These are phyloP conservation scores for Amazona guildingii DNA, from an alignment of 2,113 vertebrate species.

Conservation along the genomic window DNA sequence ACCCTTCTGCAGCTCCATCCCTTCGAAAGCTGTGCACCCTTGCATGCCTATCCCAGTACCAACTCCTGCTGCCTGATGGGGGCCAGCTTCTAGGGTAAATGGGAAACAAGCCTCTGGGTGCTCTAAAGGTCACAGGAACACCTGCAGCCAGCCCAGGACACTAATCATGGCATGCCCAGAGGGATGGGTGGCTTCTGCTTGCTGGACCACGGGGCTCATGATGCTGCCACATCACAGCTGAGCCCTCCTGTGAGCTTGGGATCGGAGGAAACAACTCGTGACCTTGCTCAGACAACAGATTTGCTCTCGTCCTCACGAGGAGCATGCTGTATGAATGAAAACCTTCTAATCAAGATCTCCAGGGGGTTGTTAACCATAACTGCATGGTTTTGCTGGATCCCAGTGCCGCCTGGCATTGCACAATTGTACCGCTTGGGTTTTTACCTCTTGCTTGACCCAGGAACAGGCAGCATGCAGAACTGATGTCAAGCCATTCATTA, in stretches of 20 bases:
- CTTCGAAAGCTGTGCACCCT: not conserved
- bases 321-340: not conserved
- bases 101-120: not conserved
- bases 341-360: not conserved
- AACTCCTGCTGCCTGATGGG: not conserved
- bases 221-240: not conserved
- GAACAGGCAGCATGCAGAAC: not conserved
- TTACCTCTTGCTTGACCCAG: not conserved
- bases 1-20: not conserved
- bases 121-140: not conserved
- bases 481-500: not conserved
- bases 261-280: not conserved
- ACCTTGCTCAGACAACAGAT: not conserved
- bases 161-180: not conserved
- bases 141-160: not conserved
- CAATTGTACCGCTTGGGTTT: not conserved
- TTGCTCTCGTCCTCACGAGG: not conserved
- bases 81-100: not conserved
- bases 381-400: rapidly evolving
- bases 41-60: not conserved
- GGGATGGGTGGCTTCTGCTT: not conserved
- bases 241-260: rapidly evolving
- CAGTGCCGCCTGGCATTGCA: not conserved
- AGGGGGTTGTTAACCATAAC: not conserved
- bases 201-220: rapidly evolving